Base-by-base conservation (phyloP, 1,140 invertebrate genomes). In the Lasioglossum albipes region DNA sequence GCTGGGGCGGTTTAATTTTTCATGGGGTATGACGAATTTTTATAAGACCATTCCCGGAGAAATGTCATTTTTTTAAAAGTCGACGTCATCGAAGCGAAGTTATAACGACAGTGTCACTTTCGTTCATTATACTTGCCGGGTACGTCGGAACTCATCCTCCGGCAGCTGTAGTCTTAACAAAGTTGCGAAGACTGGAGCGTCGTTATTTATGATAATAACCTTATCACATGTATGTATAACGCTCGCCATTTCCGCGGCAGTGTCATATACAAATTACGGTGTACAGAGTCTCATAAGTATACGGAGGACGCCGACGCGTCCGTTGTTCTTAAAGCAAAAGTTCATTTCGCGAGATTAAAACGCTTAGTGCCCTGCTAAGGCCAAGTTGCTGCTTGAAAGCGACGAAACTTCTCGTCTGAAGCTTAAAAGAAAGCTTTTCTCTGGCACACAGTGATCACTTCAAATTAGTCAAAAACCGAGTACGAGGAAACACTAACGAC, bases 281-380 rank as follows among this genome's bases (percentile, higher is more conserved):
- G 10, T n/a, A n/a, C 36, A 18, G 12, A 18, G 6, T 18, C 66
- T 22, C 52, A 12, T 45, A 31, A 65, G 42, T 64, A 64, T 27
- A 52, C 10, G 12, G 16, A 4, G 16, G 9, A 49, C 45, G 18
- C 45, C 18, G 45, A 7, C 42, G 22, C 74, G 18, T 76, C 22
- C 52, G 67, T 76, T 68, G 74, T 76, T 68, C 65, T 68, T 68
- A 31, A 16, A 68, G 64, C n/a, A 45, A 76, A 76, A 59, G 52
- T 76, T 76, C 74, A 76, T 76, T 76, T 68, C 7, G 12, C n/a
- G 41, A 76, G 52, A 76, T 76, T 76, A 76, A 76, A 67, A 67
- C 52, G 16, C 18, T 45, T 9, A n/a, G 49, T 5, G 74, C 49
- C 49, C 42, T 42, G 41, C 36, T 67, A 27, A n/a, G 9, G 49